These are phyloP conservation scores for Brachionus rubens DNA, from an alignment of 1,140 invertebrate species.

Conservation along the genomic window DNA sequence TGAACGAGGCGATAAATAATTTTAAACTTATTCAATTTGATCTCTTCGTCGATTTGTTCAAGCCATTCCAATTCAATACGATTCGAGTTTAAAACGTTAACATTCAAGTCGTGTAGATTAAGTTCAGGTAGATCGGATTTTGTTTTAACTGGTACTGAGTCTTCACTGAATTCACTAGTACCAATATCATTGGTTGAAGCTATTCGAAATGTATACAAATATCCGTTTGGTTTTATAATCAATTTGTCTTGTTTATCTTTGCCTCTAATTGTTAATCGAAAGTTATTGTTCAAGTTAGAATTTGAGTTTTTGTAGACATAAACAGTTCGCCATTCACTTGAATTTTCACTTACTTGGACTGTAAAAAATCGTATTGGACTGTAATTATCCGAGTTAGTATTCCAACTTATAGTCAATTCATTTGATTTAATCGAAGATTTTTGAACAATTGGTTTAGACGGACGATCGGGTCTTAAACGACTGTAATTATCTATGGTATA, in stretches of 20 bases:
- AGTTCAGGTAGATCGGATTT: conserved; percentile 52
- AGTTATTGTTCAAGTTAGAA: conserved; percentile 3
- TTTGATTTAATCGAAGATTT: conserved; percentile 80
- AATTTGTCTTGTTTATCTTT: conserved; percentile 47
- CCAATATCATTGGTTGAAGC: conserved; percentile 94
- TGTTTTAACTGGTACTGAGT: conserved; percentile 79
- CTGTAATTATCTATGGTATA: conserved; percentile 29
- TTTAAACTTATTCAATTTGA: conserved; percentile 30
- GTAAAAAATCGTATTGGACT: conserved; percentile 83
- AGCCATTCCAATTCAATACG: conserved; percentile 8
- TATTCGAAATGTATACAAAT: conserved; percentile 81
- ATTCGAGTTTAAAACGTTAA: not conserved
- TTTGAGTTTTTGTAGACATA: not conserved
- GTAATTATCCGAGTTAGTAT: conserved; percentile 83
- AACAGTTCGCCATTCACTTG: conserved; percentile 27
- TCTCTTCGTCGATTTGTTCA: not conserved
- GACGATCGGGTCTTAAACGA: conserved; percentile 61
- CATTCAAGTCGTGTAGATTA: not conserved
- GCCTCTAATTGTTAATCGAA: not conserved
- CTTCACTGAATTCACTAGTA: conserved; percentile 80
- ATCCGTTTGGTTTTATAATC: conserved; percentile 78
- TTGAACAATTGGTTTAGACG: conserved; percentile 77
- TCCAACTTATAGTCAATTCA: conserved; percentile 90
- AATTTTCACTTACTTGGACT: conserved; percentile 66
- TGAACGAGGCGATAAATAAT: conserved; percentile 24